Conservation (phyloP, 2,113 vertebrate genomes). For the Spilogale gracilis region DNA sequence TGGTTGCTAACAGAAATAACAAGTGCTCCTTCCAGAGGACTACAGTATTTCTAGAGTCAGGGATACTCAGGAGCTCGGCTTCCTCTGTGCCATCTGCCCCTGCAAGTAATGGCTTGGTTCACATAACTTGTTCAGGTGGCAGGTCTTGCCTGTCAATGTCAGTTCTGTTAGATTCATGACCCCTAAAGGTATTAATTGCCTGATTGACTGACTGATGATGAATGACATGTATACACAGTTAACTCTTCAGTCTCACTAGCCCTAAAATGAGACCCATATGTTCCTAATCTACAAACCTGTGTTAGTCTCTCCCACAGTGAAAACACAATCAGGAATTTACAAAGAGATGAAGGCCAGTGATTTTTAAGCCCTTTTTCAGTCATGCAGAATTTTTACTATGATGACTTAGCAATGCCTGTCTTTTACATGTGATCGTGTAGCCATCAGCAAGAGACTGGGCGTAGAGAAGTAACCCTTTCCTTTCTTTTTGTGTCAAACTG, state of each 20-base stretch:
- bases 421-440: background rate
- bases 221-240: constrained; percentile 81
- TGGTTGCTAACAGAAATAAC: background rate
- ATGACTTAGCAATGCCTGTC: background rate
- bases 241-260: constrained; percentile 80
- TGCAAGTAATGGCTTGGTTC: constrained; percentile 73
- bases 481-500: background rate
- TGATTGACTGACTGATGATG: constrained; percentile 85
- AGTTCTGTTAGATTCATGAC: constrained; percentile 83
- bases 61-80: constrained; percentile 67
- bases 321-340: constrained; percentile 42
- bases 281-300: constrained; percentile 43
- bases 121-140: constrained; percentile 76
- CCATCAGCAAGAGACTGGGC: background rate
- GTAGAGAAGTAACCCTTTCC: background rate
- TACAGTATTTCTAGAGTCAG: background rate
- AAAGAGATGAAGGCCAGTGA: background rate
- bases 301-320: background rate
- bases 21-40: background rate
- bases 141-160: constrained; percentile 74
- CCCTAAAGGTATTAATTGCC: constrained; percentile 84
- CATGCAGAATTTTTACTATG: background rate
- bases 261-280: constrained; percentile 67
- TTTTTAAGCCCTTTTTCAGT: constrained; percentile 50
- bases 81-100: constrained; percentile 74